These are phyloP conservation scores for Rhyacophila evoluta DNA, from an alignment of 2,888 invertebrate species.

Conservation along the genomic window DNA sequence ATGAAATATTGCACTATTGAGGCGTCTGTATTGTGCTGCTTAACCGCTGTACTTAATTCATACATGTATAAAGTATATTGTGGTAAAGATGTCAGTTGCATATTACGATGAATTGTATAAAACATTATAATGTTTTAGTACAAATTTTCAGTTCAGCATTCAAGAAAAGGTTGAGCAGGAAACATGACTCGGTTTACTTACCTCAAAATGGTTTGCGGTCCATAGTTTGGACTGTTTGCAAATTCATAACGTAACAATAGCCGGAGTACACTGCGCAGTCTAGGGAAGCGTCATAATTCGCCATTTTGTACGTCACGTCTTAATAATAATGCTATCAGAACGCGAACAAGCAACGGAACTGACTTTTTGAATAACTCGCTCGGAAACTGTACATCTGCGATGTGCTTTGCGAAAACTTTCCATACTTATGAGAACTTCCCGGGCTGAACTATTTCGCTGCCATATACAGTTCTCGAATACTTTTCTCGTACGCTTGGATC, in stretches of 20 bases:
- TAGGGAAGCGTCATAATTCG: conserved; percentile 7
- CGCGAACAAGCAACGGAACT: conserved; percentile 17
- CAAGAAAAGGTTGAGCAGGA: neutral
- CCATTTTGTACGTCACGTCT: neutral
- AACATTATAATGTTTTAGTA: too few species aligned
- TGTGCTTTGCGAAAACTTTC: neutral
- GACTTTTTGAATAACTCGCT: conserved; percentile 5
- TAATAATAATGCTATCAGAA: neutral
- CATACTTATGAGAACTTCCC: neutral
- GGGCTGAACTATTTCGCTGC: neutral
- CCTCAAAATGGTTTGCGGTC: neutral
- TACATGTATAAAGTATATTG: too few species aligned
- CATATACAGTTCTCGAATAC: neutral
- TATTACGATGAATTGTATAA: too few species aligned
- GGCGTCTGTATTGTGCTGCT: too few species aligned
- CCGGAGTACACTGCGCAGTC: neutral
- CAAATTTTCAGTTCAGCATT: neutral
- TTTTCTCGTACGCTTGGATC: too few species aligned
- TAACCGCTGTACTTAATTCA: too few species aligned
- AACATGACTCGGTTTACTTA: neutral
- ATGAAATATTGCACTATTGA: too few species aligned
- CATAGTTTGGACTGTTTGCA: neutral
- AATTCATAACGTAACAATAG: neutral
- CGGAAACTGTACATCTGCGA: neutral
- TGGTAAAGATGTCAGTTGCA: too few species aligned